phyloP scores from a whole-genome alignment of 2,797 vertebrate genomes.

The Rhadinocentrus ornatus region DNA sequence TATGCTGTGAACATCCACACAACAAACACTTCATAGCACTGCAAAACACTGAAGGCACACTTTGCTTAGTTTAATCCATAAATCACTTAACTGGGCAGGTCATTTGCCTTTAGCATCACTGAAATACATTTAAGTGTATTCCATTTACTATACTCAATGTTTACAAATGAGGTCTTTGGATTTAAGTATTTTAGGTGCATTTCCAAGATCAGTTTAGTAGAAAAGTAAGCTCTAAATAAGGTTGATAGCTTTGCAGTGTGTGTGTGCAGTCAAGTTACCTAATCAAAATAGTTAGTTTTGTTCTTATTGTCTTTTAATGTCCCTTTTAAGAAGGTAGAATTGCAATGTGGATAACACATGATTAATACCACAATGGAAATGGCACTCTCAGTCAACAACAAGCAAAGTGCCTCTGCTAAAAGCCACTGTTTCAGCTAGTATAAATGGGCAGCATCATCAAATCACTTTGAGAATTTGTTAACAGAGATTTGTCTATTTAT shows the following conservation, averaged over 20 bases:
- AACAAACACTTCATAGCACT: too few relatives aligned
- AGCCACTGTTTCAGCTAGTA: not conserved
- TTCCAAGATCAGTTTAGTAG: not conserved
- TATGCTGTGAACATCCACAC: too few relatives aligned
- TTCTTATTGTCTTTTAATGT: not conserved
- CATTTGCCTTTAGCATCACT: not conserved
- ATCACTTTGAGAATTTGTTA: slow-evolving; percentile 12
- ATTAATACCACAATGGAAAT: not conserved
- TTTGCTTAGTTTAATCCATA: not conserved
- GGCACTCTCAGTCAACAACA: not conserved
- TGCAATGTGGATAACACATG: slow-evolving; percentile 1
- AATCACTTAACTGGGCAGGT: slow-evolving; percentile 4
- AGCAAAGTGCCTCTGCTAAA: not conserved
- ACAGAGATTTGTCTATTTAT: slow-evolving; percentile 9
- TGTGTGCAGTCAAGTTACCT: not conserved
- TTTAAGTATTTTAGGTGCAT: not conserved
- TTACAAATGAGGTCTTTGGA: not conserved
- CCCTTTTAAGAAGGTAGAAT: not conserved
- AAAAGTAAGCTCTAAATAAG: not conserved
- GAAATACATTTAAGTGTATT: not conserved
- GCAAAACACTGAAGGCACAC: not conserved
- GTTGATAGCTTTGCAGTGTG: not conserved
- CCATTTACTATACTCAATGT: not conserved
- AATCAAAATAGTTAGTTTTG: not conserved
- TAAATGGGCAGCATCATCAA: not conserved